phyloP scores from a whole-genome alignment of 2,797 vertebrate species.

The Scleropages formosus region DNA sequence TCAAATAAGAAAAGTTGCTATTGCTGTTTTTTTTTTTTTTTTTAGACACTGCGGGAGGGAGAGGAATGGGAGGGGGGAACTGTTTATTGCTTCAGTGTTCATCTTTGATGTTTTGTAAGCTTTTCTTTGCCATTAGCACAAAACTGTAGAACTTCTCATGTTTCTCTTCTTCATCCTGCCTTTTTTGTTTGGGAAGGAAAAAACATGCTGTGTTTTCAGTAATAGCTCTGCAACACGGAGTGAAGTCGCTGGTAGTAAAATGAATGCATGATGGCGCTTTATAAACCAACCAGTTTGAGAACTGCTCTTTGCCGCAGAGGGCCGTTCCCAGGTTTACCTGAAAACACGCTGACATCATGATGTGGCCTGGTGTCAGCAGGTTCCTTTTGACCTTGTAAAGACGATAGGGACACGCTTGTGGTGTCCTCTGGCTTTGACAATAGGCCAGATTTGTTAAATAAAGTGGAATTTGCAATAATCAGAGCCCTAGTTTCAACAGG shows the following conservation, averaged over 20 bases:
- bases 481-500: too few species aligned
- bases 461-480: not conserved
- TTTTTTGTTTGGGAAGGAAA: not conserved
- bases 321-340: not conserved
- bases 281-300: conserved; percentile 1
- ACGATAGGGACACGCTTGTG: too few species aligned
- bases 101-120: not conserved
- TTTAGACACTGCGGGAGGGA: not conserved
- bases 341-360: not conserved
- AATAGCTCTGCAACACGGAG: not conserved
- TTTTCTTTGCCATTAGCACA: not conserved
- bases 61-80: not conserved
- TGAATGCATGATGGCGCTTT: too few species aligned
- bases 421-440: too few species aligned
- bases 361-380: not conserved
- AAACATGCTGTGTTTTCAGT: not conserved
- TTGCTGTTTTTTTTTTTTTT: not conserved
- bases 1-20: not conserved
- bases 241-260: not conserved
- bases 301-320: too few species aligned
- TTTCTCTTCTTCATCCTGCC: not conserved
- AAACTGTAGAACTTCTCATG: not conserved
- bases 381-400: not conserved
- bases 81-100: not conserved
- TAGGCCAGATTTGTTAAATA: too few species aligned